Conservation (phyloP, 2,113 vertebrate species). For the Sinosuthora webbiana region DNA sequence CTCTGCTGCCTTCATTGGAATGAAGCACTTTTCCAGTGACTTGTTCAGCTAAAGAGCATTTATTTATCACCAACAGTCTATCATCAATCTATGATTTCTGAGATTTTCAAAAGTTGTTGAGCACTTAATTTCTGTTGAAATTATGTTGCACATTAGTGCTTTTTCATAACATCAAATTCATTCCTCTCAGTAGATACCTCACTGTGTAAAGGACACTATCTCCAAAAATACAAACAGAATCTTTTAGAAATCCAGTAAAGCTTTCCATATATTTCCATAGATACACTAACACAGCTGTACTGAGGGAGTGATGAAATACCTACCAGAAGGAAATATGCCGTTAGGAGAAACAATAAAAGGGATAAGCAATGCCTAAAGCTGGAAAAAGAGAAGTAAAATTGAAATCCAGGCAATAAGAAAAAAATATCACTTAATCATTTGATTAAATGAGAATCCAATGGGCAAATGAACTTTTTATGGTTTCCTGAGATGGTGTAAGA, state of each 20-base stretch:
- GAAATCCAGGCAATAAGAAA: neutral
- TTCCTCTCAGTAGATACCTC: neutral
- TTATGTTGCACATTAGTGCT: neutral
- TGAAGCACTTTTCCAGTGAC: neutral
- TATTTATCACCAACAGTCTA: neutral
- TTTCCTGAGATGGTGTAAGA: neutral
- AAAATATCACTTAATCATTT: neutral
- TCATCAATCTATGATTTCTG: neutral
- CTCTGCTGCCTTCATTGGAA: neutral
- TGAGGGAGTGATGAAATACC: neutral
- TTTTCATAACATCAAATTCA: neutral
- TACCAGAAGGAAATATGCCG: neutral
- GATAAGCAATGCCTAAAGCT: neutral
- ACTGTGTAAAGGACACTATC: neutral
- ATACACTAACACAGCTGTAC: neutral
- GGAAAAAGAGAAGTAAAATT: neutral
- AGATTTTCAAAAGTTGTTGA: neutral
- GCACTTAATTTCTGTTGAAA: neutral
- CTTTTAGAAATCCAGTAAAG: neutral
- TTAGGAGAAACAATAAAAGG: constrained; percentile 3
- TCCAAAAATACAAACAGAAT: neutral
- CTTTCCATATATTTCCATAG: neutral
- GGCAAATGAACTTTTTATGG: neutral
- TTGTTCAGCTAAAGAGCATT: neutral
- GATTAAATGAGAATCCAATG: neutral